A percentile compares a stretch with the other conserved stretches of the same genome.
phyloP scores from a whole-genome alignment of 2,113 vertebrate genomes.

The Sapajus apella region DNA sequence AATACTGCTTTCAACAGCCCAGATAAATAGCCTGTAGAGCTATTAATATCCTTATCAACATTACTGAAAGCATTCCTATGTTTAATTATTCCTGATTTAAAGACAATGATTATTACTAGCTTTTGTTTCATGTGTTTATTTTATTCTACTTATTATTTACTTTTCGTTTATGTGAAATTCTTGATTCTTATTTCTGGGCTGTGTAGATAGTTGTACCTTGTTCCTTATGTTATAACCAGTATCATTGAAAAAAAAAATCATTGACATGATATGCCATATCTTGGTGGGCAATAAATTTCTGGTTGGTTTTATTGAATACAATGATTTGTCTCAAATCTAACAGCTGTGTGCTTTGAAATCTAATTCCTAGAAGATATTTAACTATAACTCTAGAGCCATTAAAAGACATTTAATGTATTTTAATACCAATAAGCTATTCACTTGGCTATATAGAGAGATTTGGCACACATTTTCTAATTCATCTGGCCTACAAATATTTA shows the following conservation, averaged over 20 bases:
- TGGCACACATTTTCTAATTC: not conserved
- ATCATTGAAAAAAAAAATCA: not conserved
- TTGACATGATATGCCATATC: not conserved
- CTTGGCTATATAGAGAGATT: not conserved
- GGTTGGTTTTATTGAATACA: not conserved
- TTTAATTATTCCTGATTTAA: not conserved
- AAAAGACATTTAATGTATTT: not conserved
- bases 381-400: not conserved
- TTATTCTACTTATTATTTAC: not conserved
- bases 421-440: not conserved
- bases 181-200: not conserved
- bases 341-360: not conserved
- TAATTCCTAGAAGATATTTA: slow-evolving; percentile 24
- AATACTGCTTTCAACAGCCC: not conserved
- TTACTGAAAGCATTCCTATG: not conserved
- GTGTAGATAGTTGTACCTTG: not conserved
- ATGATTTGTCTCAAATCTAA: not conserved
- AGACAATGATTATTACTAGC: not conserved
- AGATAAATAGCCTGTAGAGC: not conserved
- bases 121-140: not conserved
- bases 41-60: not conserved
- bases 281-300: not conserved
- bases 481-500: not conserved
- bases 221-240: not conserved
- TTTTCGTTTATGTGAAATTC: not conserved